Conservation (phyloP, 2,113 vertebrate genomes). For the Corythornis vintsioides region DNA sequence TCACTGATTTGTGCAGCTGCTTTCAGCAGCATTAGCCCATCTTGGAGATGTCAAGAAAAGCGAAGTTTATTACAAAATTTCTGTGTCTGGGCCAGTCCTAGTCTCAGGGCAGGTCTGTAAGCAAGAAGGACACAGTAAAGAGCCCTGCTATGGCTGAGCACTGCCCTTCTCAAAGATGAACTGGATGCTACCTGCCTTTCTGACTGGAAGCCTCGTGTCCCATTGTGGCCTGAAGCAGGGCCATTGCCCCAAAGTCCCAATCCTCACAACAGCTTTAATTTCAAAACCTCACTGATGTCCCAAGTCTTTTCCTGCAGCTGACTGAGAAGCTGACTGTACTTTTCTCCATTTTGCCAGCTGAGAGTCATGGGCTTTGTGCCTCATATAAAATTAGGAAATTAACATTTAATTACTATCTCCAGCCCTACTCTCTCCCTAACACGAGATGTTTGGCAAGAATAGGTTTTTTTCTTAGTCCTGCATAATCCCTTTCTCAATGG, state of each 20-base stretch:
- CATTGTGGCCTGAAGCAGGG: not conserved
- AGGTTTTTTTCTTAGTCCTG: not conserved
- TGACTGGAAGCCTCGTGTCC: not conserved
- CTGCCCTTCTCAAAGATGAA: not conserved
- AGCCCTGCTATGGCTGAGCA: not conserved
- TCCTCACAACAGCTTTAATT: not conserved
- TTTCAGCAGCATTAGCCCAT: not conserved
- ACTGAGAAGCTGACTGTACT: not conserved
- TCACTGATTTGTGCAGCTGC: not conserved
- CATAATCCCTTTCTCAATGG: not conserved
- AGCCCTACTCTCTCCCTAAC: not conserved
- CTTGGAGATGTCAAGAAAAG: not conserved
- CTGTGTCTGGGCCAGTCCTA: not conserved
- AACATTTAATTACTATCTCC: not conserved
- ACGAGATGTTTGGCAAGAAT: not conserved
- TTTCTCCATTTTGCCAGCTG: not conserved
- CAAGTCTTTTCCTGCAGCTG: not conserved
- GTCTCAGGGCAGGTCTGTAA: not conserved
- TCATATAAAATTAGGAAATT: not conserved
- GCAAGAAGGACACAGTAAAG: not conserved
- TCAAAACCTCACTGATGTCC: not conserved
- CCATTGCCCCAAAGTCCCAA: not conserved
- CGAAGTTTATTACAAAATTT: not conserved
- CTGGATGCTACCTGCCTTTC: not conserved
- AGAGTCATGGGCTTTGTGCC: not conserved